Evolutionary conservation across 2,888 invertebrate genomes (phyloP), one percentile per base, ranked within the genome.

Genomic region (Sminthurinus aureus): DNA sequence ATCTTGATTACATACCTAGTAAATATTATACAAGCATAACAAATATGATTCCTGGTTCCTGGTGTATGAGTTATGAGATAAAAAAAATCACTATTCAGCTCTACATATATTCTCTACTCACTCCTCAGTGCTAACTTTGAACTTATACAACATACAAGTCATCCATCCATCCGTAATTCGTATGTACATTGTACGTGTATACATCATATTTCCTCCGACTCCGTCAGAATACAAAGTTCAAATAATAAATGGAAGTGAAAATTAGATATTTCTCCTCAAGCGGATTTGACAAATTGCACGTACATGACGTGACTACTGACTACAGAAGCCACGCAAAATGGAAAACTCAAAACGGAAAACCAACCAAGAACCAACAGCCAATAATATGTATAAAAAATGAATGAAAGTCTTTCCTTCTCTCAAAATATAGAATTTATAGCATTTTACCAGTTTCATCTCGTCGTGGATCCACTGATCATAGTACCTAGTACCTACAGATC

Each of bases 261-360:
- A 58, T 58, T 58, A 58, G 58, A 58, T 58, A 58, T 58, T 58
- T 58, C 58, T 58, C 58, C 58, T 58, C 58, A 58, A 58, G 58
- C 58, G 58, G 18, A 58, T 58, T 58, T 58, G 58, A 58, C 58
- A 58, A 58, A 58, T 58, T 18, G 58, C 58, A 58, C 58, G 58
- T 15, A 58, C 58, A 58, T 58, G 58, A 58, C 18, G 58, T 58
- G 58, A 58, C 58, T 58, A 18, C 58, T 58, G 58, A 58, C 58
- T 58, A 18, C 58, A 58, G 58, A 58, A 58, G 58, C 58, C 58
- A 58, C 13, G 58, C 58, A 58, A 58, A 58, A 58, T 6, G 38
- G 6, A 38, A 38, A 38, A 38, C 38, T 1, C 1, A 38, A 38
- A 38, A 38, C 38, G 38, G 6, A 38, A 38, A 38, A 38, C 38